Base-by-base conservation (phyloP, 2,888 invertebrate genomes). In the Dione vanillae region DNA sequence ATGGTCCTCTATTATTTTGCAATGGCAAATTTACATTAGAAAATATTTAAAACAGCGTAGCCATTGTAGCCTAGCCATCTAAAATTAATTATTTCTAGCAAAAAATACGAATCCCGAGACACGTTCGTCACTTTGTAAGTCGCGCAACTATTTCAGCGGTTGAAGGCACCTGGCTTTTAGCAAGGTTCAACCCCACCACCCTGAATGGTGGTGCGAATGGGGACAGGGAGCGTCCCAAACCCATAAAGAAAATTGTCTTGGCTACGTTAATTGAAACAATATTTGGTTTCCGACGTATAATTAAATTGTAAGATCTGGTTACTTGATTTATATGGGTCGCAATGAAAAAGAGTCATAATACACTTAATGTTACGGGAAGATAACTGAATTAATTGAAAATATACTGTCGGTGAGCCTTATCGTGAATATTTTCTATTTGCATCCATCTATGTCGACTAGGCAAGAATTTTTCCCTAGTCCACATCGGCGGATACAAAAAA, bases 171-270 rank as follows among this genome's bases (percentile, higher is more conserved):
- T 77, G 78, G 73, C 74, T 78, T 80, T 79, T 78, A 76, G 67
- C 75, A 78, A 82, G 79, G 74, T 71, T 68, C 78, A 75, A 77
- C 77, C 77, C 87, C 89, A 87, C 90, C 87, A 88, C 88, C 88
- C 82, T 82, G 82, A 78, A 74, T 85, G 85, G 86, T 85, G 84
- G 72, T 84, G 82, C 81, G 79, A 90, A 89, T 87, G 88, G 88
- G 92, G 89, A 85, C 90, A 91, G 90, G 92, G 92, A 87, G 92
- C 88, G 92, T 87, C 91, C 86, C 85, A 77, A 73, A 76, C 84
- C 79, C 83, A 90, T 92, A 91, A 91, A 92, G 92, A 90, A 92
- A 90, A 88, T 87, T 82, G 90, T 91, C 92, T 92, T 90, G 81
- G 79, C 81, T 81, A 78, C 80, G 79, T 85, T 90, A 89, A 91